A percentile compares a stretch with the other conserved stretches of the same genome.
These are phyloP conservation scores for Tyrannus savana DNA, from an alignment of 2,113 vertebrate species.

Conservation along the genomic window DNA sequence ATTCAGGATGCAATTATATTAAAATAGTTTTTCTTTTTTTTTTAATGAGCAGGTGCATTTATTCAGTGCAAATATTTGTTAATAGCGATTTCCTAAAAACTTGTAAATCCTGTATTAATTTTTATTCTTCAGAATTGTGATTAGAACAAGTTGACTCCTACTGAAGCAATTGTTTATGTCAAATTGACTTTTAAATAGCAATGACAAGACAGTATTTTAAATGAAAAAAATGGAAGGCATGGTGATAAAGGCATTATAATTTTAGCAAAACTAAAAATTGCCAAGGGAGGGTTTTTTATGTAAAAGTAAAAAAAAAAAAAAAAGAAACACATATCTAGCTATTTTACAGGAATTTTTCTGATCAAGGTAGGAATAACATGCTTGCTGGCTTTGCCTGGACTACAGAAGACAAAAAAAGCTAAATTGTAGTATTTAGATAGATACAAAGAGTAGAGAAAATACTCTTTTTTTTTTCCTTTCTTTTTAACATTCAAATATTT, in stretches of 20 bases:
- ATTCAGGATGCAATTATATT: not conserved
- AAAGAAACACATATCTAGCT: not conserved
- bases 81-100: not conserved
- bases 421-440: not conserved
- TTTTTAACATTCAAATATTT: not conserved
- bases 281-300: not conserved
- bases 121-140: not conserved
- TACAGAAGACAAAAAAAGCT: constrained; percentile 19
- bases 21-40: not conserved
- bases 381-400: constrained; percentile 57
- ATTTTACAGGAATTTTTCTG: constrained; percentile 19
- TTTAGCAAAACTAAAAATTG: not conserved
- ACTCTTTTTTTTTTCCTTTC: not conserved
- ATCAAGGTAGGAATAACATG: constrained; percentile 31
- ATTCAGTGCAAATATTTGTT: not conserved
- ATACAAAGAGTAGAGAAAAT: not conserved
- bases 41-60: not conserved
- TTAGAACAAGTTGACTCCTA: not conserved
- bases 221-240: not conserved
- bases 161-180: not conserved
- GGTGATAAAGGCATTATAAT: not conserved
- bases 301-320: not conserved
- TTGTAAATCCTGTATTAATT: not conserved
- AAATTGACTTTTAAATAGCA: not conserved
- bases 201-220: not conserved